These are phyloP conservation scores for Drosophila ezoana DNA, from an alignment of 2,888 invertebrate genomes.

Conservation along the genomic window DNA sequence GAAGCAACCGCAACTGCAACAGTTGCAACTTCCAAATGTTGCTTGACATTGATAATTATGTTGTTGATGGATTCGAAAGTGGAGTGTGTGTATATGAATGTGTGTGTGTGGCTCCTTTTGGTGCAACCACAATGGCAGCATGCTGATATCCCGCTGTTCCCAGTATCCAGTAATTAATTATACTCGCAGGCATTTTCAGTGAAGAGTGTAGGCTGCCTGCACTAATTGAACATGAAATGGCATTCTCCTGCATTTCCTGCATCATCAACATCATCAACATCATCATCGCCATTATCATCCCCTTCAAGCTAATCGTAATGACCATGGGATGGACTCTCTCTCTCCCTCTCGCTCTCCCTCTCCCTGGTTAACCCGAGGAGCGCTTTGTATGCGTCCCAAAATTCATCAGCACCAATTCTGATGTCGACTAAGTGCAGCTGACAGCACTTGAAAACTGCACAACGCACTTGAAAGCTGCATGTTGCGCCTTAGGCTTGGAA, in stretches of 20 bases:
- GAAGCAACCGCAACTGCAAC: conserved; percentile 18
- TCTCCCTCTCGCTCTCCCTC: background rate
- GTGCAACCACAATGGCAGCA: conserved; percentile 37
- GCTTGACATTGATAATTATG: conserved; percentile 53
- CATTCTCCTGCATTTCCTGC: conserved; percentile 25
- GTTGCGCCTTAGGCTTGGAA: conserved; percentile 55
- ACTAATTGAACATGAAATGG: conserved; percentile 80
- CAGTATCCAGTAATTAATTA: conserved; percentile 70
- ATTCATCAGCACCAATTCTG: conserved; percentile 63
- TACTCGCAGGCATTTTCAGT: conserved; percentile 78
- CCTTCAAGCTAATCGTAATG: conserved; percentile 36
- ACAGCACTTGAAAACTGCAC: conserved; percentile 71
- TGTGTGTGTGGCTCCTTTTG: background rate
- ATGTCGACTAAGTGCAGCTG: conserved; percentile 69
- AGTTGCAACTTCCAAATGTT: conserved; percentile 22
- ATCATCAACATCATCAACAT: conserved; percentile 29
- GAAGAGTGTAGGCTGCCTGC: conserved; percentile 45
- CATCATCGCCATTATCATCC: conserved; percentile 15
- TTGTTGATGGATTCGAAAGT: conserved; percentile 20
- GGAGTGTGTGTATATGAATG: background rate
- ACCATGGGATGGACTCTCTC: conserved; percentile 20
- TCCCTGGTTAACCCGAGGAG: background rate
- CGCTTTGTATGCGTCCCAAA: conserved; percentile 33
- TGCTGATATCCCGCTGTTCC: conserved; percentile 9
- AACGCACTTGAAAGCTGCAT: conserved; percentile 51